These are phyloP conservation scores for Decapterus maruadsi DNA, from an alignment of 2,797 vertebrate species.

Conservation along the genomic window DNA sequence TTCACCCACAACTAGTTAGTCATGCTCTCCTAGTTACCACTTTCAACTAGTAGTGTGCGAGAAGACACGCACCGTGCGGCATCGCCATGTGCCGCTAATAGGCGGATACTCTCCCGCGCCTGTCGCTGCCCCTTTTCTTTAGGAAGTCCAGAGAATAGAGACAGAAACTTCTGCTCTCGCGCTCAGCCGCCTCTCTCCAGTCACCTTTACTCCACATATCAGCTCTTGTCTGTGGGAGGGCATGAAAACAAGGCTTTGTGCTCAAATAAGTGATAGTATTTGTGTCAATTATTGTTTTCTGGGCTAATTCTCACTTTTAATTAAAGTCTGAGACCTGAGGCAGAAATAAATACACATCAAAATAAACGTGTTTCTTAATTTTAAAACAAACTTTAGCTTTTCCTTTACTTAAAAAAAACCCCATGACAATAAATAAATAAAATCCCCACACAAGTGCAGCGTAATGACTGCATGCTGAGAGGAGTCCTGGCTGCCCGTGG, in stretches of 20 bases:
- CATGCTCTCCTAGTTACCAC: constrained; percentile 82
- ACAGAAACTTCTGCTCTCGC: constrained; percentile 68
- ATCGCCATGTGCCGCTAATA: constrained; percentile 35
- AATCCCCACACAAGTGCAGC: background rate
- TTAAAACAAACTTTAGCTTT: constrained; percentile 1
- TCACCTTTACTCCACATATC: background rate
- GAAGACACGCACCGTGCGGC: constrained; percentile 14
- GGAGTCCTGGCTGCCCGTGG: constrained; percentile 56
- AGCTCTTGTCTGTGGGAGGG: background rate
- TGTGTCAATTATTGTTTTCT: background rate
- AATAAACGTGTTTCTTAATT: background rate
- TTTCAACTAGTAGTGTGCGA: constrained; percentile 79
- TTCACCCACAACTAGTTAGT: constrained; percentile 89
- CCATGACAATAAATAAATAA: no score
- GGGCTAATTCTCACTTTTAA: background rate
- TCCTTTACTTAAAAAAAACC: no score
- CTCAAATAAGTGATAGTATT: background rate
- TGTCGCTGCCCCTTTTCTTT: constrained; percentile 63
- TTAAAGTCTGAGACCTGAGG: fast-evolving
- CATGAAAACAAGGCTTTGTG: background rate
- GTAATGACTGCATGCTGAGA: constrained; percentile 28
- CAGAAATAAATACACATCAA: background rate
- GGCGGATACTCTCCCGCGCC: constrained; percentile 46
- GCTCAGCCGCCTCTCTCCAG: constrained; percentile 28
- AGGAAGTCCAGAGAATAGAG: constrained; percentile 56